phyloP scores from a whole-genome alignment of 2,113 vertebrate species.

The Acanthochromis polyacanthus region DNA sequence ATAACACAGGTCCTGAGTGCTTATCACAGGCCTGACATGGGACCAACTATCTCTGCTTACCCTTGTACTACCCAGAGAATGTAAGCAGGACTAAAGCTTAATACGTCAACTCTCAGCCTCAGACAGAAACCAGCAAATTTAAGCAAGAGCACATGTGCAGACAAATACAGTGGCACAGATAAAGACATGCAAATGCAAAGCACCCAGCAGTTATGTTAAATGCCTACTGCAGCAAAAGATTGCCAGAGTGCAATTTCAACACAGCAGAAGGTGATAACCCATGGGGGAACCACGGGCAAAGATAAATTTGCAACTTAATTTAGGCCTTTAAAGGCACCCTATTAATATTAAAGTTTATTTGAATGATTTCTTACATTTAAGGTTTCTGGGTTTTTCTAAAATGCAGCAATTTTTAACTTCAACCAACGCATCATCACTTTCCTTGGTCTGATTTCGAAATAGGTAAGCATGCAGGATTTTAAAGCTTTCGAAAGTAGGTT shows the following conservation, averaged over 20 bases:
- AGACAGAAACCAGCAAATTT: conserved; percentile 18
- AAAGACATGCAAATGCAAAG: conserved; percentile 22
- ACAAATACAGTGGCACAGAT: conserved; percentile 18
- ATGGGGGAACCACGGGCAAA: neutral
- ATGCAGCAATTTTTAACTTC: too few species aligned
- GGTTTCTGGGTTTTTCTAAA: too few species aligned
- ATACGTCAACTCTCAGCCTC: conserved; percentile 15
- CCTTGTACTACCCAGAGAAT: conserved; percentile 56
- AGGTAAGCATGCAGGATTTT: too few species aligned
- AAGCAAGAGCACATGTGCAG: conserved; percentile 27
- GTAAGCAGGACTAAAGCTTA: conserved; percentile 37
- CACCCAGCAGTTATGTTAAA: neutral
- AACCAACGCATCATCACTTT: too few species aligned
- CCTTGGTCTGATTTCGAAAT: neutral
- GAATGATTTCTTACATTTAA: too few species aligned
- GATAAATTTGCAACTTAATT: conserved; percentile 15
- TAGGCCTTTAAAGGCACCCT: neutral
- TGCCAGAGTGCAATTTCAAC: conserved; percentile 10
- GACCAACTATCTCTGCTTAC: conserved; percentile 68
- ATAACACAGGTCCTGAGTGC: conserved; percentile 21
- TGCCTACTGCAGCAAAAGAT: conserved; percentile 10
- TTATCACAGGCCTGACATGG: conserved; percentile 58
- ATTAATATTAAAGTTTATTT: too few species aligned
- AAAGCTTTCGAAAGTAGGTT: too few species aligned
- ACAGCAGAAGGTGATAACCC: neutral